Base-by-base conservation (phyloP, 2,888 invertebrate genomes). In the Athrips mouffetella region DNA sequence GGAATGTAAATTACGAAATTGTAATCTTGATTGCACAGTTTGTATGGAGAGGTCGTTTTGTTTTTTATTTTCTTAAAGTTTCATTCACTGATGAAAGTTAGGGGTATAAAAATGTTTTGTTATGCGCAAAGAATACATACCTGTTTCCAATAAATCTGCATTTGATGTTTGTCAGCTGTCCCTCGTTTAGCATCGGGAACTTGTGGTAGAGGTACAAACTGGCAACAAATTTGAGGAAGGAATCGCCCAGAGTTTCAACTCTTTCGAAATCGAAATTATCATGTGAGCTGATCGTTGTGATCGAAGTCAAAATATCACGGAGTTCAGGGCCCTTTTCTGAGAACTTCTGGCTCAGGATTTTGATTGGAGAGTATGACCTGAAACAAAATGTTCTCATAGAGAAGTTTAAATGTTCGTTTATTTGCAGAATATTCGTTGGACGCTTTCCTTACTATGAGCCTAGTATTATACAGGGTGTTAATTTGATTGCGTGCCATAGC, bases 191-290 rank as follows among this genome's bases (percentile, higher is more conserved):
- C 0, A 76, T 73, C 0, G 93, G 91, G 72, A 92, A 96, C 49
- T 89, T 87, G 58, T 92, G 90, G 68, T 91, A 94, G 15, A 97
- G 82, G 71, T 91, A 95, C 2, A 95, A 76, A 0, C 94, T 93
- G 1, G 91, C 89, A 1, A 93, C 91, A 61, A 93, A 94, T 80
- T 98, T 98, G 5, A 98, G 83, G 75, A 94, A 95, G 0, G 96
- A 94, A 74, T 98, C 98, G 0, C 98, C 98, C 2, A 98, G 89
- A 0, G 96, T 96, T 78, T 98, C 97, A 10, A 94, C 82, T 1
- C 96, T 85, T 70, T 98, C 98, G 60, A 96, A 76, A 70, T 95
- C 91, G 55, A 96, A 92, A 3, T 91, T 90, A 65, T 98, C 97
- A 53, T 92, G 89, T 0, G 94, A 91, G 50, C 91, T 91, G 27